Evolutionary conservation across 2,888 invertebrate genomes (phyloP).

Genomic region (Aphodius sticticus): DNA sequence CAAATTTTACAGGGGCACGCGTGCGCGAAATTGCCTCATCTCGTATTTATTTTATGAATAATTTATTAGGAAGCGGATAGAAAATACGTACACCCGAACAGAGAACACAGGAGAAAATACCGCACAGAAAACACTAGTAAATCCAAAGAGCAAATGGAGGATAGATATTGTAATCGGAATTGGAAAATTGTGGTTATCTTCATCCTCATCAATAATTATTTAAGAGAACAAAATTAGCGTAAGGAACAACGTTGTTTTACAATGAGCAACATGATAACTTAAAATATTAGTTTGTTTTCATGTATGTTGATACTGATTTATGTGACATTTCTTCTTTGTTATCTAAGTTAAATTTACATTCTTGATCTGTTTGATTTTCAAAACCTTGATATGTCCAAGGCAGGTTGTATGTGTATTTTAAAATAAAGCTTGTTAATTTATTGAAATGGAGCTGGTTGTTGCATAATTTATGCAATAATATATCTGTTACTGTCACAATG

Average conservation of each 20-base stretch:
- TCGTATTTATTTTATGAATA: conserved; percentile 38
- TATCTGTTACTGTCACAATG: too few species aligned
- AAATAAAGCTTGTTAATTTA: too few species aligned
- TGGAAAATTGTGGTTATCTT: neutral
- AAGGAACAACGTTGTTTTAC: neutral
- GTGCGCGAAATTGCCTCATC: conserved; percentile 36
- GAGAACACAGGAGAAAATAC: neutral
- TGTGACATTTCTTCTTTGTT: neutral
- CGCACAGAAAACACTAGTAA: neutral
- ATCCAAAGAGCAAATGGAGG: neutral
- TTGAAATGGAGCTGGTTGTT: too few species aligned
- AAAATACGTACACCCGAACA: conserved; percentile 17
- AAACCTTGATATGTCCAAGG: neutral
- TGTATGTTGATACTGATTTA: neutral
- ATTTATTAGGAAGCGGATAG: conserved; percentile 29
- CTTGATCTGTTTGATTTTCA: neutral
- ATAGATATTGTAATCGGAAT: neutral
- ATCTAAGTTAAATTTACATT: neutral
- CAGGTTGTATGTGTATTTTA: neutral
- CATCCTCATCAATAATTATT: too few species aligned
- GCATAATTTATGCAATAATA: too few species aligned
- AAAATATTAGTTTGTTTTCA: neutral
- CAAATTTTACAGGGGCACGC: conserved; percentile 7
- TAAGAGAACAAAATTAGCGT: too few species aligned
- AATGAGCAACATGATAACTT: neutral